Evolutionary conservation across 2,888 invertebrate species (phyloP), one percentile per base, ranked within the genome.

Genomic region (Microctonus aethiopoides): DNA sequence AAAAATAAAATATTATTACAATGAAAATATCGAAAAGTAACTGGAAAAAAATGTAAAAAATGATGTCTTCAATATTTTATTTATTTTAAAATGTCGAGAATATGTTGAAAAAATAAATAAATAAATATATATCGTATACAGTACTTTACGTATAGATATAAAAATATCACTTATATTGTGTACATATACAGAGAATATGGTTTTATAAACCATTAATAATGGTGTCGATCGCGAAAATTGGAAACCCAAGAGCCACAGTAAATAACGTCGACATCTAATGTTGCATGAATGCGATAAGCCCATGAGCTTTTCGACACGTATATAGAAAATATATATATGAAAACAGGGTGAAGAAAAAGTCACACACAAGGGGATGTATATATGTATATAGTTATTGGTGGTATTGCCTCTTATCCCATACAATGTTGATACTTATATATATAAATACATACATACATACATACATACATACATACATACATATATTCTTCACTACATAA

Each of bases 261-360:
- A 85, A 85, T 85, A 85, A 82, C 80, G 80, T 75, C 74, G 75
- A 80, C 81, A 82, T 79, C 81, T 85, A 86, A 86, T 86, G 85
- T 85, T 85, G 84, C 84, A 86, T 85, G 84, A 86, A 84, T 80
- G 81, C 83, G 85, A 86, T 86, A 86, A 85, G 84, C 83, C 76
- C 78, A 78, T 79, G 60, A 79, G 78, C 80, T 81, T 79, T 75
- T 46, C 46, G 75, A 75, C 75, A 73, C 76, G 72, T 76, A 71
- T 76, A 72, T 67, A 62, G 13, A 59, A 32, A 60, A 68, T 34
- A 67, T 69, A 57, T 64, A 61, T 68, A 46, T 29, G 41, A 60
- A 20, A 57, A 61, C 57, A 34, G 51, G 54, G 41, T 41, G 26
- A 41, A 57, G 59, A 70, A 67, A 67, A 65, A 66, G 54, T 34